Evolutionary conservation across 2,888 invertebrate species (phyloP).

Genomic region (Eilema depressum): DNA sequence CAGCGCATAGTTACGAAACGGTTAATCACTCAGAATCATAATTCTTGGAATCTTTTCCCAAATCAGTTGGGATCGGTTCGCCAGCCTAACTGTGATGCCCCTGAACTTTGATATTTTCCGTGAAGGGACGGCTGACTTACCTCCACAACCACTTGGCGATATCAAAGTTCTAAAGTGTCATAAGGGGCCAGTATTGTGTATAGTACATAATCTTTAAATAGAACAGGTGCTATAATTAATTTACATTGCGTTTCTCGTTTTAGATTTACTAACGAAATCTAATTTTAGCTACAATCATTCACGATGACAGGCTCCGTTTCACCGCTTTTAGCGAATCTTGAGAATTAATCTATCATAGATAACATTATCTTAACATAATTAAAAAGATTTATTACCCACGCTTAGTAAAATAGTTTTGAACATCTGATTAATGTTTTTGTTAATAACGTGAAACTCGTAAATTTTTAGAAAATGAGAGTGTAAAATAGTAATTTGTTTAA

Average conservation of each 20-base stretch:
- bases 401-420: conserved; percentile 6
- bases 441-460: not conserved
- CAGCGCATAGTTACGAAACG: no score
- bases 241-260: not conserved
- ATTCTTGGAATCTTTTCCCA: no score
- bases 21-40: no score
- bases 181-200: no score
- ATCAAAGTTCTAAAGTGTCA: no score
- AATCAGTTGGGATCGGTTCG: no score
- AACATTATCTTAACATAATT: not conserved
- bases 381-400: conserved; percentile 6
- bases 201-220: not conserved
- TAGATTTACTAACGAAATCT: not conserved
- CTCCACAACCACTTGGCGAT: no score
- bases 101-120: no score
- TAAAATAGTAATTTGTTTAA: not conserved
- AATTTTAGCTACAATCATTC: conserved; percentile 14
- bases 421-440: conserved; percentile 3
- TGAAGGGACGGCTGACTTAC: no score
- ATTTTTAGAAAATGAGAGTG: not conserved
- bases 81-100: no score
- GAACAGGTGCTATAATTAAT: not conserved
- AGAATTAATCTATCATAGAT: conserved; percentile 20
- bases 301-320: conserved; percentile 24
- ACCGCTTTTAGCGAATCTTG: conserved; percentile 17